These are phyloP conservation scores for Pemphredon lugubris DNA, from an alignment of 2,888 invertebrate genomes.

Conservation along the genomic window DNA sequence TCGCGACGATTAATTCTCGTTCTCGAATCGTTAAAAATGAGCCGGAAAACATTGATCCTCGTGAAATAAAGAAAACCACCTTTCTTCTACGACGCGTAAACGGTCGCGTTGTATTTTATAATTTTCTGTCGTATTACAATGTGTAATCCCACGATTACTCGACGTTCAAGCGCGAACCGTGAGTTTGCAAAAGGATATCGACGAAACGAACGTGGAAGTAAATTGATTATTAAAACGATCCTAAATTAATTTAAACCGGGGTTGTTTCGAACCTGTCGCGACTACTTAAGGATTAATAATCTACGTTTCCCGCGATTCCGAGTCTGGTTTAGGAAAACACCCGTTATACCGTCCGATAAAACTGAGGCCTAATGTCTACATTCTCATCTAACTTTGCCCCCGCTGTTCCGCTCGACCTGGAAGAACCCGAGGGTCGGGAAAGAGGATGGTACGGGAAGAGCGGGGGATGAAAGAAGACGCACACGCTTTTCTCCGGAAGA, in stretches of 20 bases:
- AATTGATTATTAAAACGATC: no score
- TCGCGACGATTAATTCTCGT: no score
- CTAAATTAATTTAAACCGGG: neutral
- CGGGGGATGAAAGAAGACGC: slow-evolving; percentile 35
- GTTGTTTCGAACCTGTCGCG: neutral
- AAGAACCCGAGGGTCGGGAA: slow-evolving; percentile 11
- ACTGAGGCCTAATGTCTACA: slow-evolving; percentile 45
- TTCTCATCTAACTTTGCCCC: slow-evolving; percentile 52
- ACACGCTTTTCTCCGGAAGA: slow-evolving; percentile 59
- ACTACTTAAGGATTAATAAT: neutral
- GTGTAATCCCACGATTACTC: no score
- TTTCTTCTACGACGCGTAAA: no score
- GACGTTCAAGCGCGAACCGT: no score
- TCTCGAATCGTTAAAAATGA: no score
- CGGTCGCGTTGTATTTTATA: no score
- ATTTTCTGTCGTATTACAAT: no score
- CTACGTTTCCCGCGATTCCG: neutral
- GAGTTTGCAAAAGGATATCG: no score
- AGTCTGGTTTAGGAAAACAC: slow-evolving; percentile 1
- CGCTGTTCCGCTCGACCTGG: slow-evolving; percentile 13
- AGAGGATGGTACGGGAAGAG: neutral
- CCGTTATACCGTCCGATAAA: slow-evolving; percentile 19
- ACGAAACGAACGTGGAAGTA: no score
- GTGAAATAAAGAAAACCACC: no score
- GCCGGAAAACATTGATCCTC: no score